These are phyloP conservation scores for Dicrurus megarhynchus DNA, from an alignment of 2,113 vertebrate genomes.

Conservation along the genomic window DNA sequence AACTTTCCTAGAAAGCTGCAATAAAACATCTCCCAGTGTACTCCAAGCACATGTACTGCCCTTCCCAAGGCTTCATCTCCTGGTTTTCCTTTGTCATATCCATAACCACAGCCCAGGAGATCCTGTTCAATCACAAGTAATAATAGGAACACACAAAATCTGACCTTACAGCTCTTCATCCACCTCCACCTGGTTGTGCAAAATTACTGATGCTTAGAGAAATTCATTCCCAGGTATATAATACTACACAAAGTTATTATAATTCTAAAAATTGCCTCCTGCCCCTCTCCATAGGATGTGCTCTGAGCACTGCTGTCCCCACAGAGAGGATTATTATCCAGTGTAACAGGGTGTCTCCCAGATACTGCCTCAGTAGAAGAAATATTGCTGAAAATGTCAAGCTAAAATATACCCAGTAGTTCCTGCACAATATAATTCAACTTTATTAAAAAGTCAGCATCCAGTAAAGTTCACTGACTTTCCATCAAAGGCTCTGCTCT, in stretches of 20 bases:
- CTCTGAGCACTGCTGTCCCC: background rate
- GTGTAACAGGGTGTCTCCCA: background rate
- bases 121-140: background rate
- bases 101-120: background rate
- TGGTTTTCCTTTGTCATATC: background rate
- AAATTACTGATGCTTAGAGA: background rate
- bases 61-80: rapidly evolving
- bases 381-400: background rate
- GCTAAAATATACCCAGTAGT: background rate
- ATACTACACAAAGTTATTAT: background rate
- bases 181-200: background rate
- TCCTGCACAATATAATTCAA: background rate
- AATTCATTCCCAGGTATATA: background rate
- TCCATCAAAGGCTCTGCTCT: background rate
- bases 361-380: background rate
- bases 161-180: background rate
- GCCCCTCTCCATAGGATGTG: background rate
- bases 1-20: background rate
- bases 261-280: background rate
- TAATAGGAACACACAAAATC: background rate
- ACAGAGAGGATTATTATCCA: background rate
- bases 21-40: background rate
- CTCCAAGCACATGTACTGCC: background rate
- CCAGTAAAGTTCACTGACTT: background rate
- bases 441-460: background rate